phyloP scores from a whole-genome alignment of 1,140 invertebrate species.

The Drosophila willistoni region DNA sequence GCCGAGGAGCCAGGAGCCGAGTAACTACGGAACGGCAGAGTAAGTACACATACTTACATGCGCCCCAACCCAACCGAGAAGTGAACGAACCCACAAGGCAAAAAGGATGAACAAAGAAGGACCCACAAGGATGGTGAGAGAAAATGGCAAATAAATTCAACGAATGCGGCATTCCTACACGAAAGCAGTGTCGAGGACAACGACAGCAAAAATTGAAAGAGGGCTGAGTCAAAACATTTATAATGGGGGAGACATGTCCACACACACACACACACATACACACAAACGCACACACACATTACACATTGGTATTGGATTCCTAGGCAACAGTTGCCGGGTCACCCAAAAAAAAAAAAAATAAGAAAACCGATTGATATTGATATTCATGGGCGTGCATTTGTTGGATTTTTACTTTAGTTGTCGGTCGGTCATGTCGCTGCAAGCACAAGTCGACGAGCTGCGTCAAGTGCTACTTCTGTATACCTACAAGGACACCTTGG shows the following conservation, averaged over 20 bases:
- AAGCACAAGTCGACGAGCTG: conserved; percentile 41
- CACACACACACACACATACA: too few relatives aligned
- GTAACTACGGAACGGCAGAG: background rate
- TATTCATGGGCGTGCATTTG: conserved; percentile 11
- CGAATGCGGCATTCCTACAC: conserved; percentile 65
- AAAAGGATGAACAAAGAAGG: conserved; percentile 13
- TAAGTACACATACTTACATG: conserved; percentile 49
- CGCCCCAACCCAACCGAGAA: conserved; percentile 43
- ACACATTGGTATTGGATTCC: conserved; percentile 1
- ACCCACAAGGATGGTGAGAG: conserved; percentile 12
- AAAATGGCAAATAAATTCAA: conserved; percentile 68
- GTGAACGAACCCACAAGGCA: conserved; percentile 68
- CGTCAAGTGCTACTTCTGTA: conserved; percentile 51
- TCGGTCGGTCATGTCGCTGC: conserved; percentile 37
- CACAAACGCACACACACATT: too few relatives aligned
- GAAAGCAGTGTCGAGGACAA: conserved; percentile 56
- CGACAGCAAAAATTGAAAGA: conserved; percentile 45
- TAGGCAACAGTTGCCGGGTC: conserved; percentile 61
- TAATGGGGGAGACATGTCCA: conserved; percentile 3
- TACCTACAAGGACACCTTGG: conserved; percentile 50
- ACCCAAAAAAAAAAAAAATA: conserved; percentile 23
- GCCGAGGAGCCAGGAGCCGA: conserved; percentile 9
- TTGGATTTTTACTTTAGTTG: background rate
- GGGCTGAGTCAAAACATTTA: conserved; percentile 43
- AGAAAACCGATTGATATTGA: conserved; percentile 6